Evolutionary conservation across 37 sponge, comb jelly and placozoan genomes (phyloP), one percentile per base, ranked within the genome.

Genomic region (Ephydatia muelleri): DNA sequence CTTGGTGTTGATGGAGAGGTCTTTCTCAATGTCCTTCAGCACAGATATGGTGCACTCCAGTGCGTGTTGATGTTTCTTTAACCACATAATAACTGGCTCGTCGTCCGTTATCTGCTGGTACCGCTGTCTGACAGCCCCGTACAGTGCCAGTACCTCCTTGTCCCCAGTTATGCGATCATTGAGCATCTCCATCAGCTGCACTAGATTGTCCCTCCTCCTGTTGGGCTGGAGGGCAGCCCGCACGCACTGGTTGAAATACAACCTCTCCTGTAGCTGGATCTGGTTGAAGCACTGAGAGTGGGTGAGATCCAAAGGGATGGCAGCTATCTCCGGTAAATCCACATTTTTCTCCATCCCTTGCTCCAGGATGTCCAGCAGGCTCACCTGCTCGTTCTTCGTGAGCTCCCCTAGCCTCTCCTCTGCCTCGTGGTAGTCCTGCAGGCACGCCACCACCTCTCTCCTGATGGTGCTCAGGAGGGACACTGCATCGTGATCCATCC

Each of bases 221-320:
- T 36, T 79, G 5, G 89, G 89, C 37, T 86, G 80, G 21, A 93
- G 79, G 35, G 84, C 49, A 5, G 80, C 38, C 6, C 86, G 68
- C 19, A 89, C 76, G 19, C 88, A 65, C 87, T 93, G 93, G 48
- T 93, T 93, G 32, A 40, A 73, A 77, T 93, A 83, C 72, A 93
- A 87, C 35, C 87, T 49, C 77, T 93, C 90, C 70, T 93, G 93
- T 0, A 93, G 65, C 64, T 93, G 93, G 2, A 85, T 16, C 79
- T 88, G 89, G 26, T 13, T 93, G 3, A 75, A 71, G 28, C 43
- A 73, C 3, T 75, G 86, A 6, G 77, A 38, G 22, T 29, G 64
- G 3, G 78, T 65, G 31, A 78, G 49, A 8, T 73, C 73, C 31
- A 29, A 64, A 0, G 38, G 22, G 28, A 26, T 31, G 9, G 40